Evolutionary conservation across 2,888 invertebrate genomes (phyloP).

Genomic region (Hyles lineata): DNA sequence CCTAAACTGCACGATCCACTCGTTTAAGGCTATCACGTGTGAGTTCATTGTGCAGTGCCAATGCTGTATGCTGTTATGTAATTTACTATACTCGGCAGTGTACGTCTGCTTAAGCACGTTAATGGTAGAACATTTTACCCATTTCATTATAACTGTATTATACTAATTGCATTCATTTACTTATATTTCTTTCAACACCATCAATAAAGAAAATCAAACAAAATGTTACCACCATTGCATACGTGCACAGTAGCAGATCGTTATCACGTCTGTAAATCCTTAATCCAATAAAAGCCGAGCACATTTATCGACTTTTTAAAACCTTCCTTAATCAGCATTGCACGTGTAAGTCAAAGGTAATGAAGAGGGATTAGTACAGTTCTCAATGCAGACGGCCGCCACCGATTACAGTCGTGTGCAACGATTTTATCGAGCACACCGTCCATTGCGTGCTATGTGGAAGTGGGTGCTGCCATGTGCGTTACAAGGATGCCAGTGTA

Average conservation of each 20-base stretch:
- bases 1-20: conserved; percentile 29
- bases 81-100: background rate
- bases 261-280: background rate
- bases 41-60: background rate
- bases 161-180: background rate
- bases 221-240: no score
- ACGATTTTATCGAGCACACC: background rate
- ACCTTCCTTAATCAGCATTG: conserved; percentile 21
- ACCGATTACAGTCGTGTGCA: background rate
- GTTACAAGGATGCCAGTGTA: conserved; percentile 11
- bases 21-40: conserved; percentile 5
- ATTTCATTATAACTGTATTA: background rate
- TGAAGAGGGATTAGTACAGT: conserved; percentile 16
- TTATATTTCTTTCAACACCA: no score
- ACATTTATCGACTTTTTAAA: conserved; percentile 12
- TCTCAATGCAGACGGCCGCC: background rate
- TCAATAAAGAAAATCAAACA: background rate
- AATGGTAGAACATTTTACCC: background rate
- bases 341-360: conserved; percentile 25
- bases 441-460: background rate
- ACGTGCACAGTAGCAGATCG: background rate
- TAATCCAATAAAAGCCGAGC: conserved; percentile 4
- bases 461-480: background rate
- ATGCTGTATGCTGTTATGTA: conserved; percentile 1
- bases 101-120: background rate